Evolutionary conservation across 2,797 vertebrate genomes (phyloP).

Genomic region (Urophycis tenuis): DNA sequence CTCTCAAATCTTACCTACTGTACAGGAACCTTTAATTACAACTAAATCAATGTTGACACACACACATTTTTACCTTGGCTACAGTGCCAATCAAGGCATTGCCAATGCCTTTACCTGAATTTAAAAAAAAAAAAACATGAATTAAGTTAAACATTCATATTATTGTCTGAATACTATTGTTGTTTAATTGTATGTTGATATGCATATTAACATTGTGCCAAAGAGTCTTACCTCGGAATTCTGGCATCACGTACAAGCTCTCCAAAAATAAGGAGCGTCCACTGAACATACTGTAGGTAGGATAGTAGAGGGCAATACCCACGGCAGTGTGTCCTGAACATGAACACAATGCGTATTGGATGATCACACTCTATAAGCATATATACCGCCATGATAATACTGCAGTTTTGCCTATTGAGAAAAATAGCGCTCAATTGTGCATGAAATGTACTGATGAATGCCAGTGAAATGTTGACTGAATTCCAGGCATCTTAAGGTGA

Average conservation of each 20-base stretch:
- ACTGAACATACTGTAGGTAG: constrained; percentile 2
- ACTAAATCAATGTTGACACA: background rate
- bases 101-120: background rate
- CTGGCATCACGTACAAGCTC: background rate
- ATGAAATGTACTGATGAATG: too few relatives aligned
- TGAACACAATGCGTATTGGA: background rate
- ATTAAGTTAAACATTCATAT: background rate
- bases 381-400: background rate
- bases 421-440: too few relatives aligned
- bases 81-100: background rate
- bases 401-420: too few relatives aligned
- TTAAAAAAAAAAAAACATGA: background rate
- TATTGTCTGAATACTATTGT: background rate
- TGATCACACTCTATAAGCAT: background rate
- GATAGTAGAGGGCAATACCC: background rate
- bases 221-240: background rate
- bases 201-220: background rate
- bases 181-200: background rate
- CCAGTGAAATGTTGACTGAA: too few relatives aligned
- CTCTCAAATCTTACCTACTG: background rate
- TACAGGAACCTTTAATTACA: background rate
- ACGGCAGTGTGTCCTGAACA: background rate
- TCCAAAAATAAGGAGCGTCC: background rate
- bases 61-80: background rate
- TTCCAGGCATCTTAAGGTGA: too few relatives aligned